Evolutionary conservation across 2,113 vertebrate genomes (phyloP).

Genomic region (Phalacrocorax brasilianus): DNA sequence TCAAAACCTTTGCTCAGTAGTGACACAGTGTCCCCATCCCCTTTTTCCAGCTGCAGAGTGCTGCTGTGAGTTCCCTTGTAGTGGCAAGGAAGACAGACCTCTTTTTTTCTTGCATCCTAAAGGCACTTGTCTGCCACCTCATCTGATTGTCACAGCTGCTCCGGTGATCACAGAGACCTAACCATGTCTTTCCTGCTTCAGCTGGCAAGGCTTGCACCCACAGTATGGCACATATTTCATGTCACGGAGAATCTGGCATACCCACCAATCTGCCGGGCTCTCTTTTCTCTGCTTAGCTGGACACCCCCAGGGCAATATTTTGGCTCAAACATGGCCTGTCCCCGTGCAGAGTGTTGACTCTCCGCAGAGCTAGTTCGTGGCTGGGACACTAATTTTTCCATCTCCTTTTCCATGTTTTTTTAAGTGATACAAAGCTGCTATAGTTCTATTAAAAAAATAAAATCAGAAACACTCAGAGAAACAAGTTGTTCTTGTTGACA

Average conservation of each 20-base stretch:
- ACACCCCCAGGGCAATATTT: not conserved
- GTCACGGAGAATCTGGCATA: not conserved
- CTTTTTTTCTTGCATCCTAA: not conserved
- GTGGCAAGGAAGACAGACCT: not conserved
- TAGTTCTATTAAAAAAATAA: not conserved
- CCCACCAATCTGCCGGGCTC: not conserved
- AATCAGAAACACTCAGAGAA: not conserved
- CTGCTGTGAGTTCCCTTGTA: not conserved
- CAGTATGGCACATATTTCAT: not conserved
- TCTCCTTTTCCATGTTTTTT: not conserved
- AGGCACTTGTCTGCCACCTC: not conserved
- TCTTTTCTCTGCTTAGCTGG: not conserved
- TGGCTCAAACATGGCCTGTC: not conserved
- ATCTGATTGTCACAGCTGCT: not conserved
- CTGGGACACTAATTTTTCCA: not conserved
- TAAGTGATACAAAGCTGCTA: not conserved
- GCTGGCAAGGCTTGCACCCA: not conserved
- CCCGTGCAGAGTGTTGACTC: not conserved
- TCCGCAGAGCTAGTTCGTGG: not conserved
- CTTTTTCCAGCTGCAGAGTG: not conserved
- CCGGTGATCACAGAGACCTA: not conserved
- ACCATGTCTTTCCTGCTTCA: fast-evolving
- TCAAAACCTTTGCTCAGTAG: not conserved
- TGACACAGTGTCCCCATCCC: not conserved
- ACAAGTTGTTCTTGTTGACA: not conserved